Base-by-base conservation (phyloP, 2,888 invertebrate genomes). In the Heteromurus nitidus region DNA sequence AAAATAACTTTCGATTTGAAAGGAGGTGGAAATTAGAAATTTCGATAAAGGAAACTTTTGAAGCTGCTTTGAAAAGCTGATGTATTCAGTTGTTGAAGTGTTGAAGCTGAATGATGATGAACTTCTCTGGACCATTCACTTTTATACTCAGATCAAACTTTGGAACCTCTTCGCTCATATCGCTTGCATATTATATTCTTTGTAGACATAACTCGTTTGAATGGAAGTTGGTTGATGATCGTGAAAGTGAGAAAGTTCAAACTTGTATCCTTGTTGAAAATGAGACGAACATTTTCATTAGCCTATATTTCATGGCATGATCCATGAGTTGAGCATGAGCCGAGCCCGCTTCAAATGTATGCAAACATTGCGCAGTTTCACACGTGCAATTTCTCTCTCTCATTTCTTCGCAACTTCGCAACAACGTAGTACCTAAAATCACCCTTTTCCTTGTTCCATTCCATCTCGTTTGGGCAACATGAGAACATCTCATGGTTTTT, bases 401-500 rank as follows among this genome's bases (percentile, higher is more conserved):
- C n/a, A n/a, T n/a, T n/a, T n/a, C n/a, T n/a, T n/a, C n/a, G n/a
- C n/a, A n/a, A n/a, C n/a, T n/a, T n/a, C n/a, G n/a, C n/a, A n/a
- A n/a, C n/a, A n/a, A n/a, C n/a, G n/a, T n/a, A n/a, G n/a, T n/a
- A n/a, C n/a, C n/a, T n/a, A n/a, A n/a, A n/a, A n/a, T n/a, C n/a
- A n/a, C n/a, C n/a, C n/a, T n/a, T n/a, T n/a, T n/a, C n/a, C n/a
- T n/a, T n/a, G n/a, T n/a, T n/a, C n/a, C n/a, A n/a, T 16, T 36
- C 30, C 62, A 20, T 22, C 50, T 68, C n/a, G 2, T 53, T 11
- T 22, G n/a, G 7, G 3, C 60, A 76, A 69, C 76, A 77, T 77
- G 76, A 77, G 76, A 77, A 28, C 30, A 69, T 77, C 76, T 68
- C 76, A 77, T 77, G 76, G 16, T 9, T 5, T 13, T 26, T 26